These are phyloP conservation scores for Drosophila athabasca DNA, from an alignment of 1,140 invertebrate species.

Conservation along the genomic window DNA sequence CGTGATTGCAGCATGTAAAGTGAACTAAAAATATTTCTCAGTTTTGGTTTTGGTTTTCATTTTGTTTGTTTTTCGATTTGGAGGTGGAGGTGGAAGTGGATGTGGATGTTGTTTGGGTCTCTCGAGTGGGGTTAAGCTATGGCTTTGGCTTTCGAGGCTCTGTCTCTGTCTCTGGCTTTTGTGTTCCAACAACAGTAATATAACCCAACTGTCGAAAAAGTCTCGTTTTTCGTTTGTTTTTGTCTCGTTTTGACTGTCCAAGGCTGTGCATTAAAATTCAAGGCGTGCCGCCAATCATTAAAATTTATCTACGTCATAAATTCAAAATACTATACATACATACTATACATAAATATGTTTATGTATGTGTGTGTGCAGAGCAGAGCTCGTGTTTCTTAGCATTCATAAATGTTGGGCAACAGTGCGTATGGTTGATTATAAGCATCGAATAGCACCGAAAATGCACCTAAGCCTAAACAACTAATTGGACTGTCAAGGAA, in stretches of 20 bases:
- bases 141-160: conserved; percentile 46
- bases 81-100: conserved; percentile 1
- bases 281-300: conserved; percentile 69
- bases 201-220: conserved; percentile 23
- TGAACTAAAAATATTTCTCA: conserved; percentile 50
- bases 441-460: not conserved
- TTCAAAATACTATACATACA: conserved; percentile 39
- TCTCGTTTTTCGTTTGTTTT: not conserved
- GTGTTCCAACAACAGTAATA: conserved; percentile 4
- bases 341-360: conserved; percentile 19
- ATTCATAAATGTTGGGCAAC: conserved; percentile 23
- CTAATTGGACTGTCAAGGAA: conserved; percentile 41
- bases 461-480: not conserved
- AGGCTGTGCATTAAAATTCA: conserved; percentile 73
- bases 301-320: conserved; percentile 76
- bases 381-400: conserved; percentile 17
- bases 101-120: conserved; percentile 17
- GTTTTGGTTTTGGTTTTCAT: conserved; percentile 24
- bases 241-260: conserved; percentile 42
- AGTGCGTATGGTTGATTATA: conserved; percentile 12
- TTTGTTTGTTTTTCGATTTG: conserved; percentile 21
- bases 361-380: conserved; percentile 1
- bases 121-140: conserved; percentile 36
- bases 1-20: conserved; percentile 69
- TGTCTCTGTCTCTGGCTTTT: conserved; percentile 6